These are phyloP conservation scores for Pyrrhosoma nymphula DNA, from an alignment of 2,888 invertebrate species.

Conservation along the genomic window DNA sequence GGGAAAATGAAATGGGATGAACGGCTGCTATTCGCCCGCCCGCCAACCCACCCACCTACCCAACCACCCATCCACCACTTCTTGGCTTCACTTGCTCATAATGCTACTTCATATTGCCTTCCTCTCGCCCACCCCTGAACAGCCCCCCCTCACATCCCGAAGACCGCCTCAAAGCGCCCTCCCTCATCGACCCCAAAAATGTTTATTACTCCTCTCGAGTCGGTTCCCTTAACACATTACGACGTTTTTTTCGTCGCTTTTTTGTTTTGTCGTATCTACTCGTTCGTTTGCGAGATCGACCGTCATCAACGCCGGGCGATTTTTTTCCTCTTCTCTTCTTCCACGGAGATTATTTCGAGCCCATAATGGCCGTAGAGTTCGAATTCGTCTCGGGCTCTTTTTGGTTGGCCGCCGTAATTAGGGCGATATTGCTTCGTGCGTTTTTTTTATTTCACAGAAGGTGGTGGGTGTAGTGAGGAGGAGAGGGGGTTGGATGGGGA, in stretches of 20 bases:
- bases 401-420: slow-evolving; percentile 30
- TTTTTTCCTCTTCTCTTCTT: neutral
- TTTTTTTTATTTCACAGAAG: neutral
- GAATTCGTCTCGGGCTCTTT: neutral
- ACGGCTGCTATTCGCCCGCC: slow-evolving; percentile 29
- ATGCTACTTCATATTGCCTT: slow-evolving; percentile 69
- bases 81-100: slow-evolving; percentile 54
- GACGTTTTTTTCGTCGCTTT: neutral
- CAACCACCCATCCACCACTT: slow-evolving; percentile 67
- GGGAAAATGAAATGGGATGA: slow-evolving; percentile 34
- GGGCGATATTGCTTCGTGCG: neutral
- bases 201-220: slow-evolving; percentile 4
- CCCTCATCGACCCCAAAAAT: neutral
- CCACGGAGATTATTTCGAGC: slow-evolving; percentile 32
- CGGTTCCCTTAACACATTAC: slow-evolving; percentile 20
- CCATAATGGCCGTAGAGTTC: slow-evolving; percentile 34
- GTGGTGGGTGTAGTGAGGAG: neutral
- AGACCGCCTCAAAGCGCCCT: slow-evolving; percentile 58
- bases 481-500: neutral
- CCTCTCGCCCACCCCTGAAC: slow-evolving; percentile 66
- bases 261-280: neutral
- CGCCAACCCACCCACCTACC: neutral
- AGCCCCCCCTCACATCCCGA: slow-evolving; percentile 34
- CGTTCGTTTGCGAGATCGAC: neutral
- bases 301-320: neutral